Conservation (phyloP, 2,888 invertebrate species). For the Pseudoips prasinana region DNA sequence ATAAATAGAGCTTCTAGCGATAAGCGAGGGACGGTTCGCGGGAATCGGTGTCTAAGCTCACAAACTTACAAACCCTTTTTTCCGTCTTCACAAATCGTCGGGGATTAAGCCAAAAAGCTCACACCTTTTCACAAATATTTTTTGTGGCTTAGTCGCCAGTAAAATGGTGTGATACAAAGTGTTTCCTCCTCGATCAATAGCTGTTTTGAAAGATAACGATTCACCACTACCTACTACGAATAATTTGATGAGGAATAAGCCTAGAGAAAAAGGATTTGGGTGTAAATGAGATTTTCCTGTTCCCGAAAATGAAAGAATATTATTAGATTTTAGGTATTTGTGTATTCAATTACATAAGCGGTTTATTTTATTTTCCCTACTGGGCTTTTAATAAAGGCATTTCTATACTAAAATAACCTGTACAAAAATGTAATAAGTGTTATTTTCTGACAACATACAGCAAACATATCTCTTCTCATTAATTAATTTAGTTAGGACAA, state of each 20-base stretch:
- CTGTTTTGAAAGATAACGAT: conserved; percentile 51
- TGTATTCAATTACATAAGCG: conserved; percentile 11
- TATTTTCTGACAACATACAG: too few species aligned
- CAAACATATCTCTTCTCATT: too few species aligned
- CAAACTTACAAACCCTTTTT: conserved; percentile 67
- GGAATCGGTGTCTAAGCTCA: conserved; percentile 58
- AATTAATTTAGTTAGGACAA: too few species aligned
- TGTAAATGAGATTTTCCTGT: conserved; percentile 44
- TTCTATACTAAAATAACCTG: too few species aligned
- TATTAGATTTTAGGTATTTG: conserved; percentile 21
- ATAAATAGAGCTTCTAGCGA: conserved; percentile 66
- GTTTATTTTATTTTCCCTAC: conserved; percentile 12
- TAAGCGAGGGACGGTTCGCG: conserved; percentile 42
- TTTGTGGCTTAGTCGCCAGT: conserved; percentile 65
- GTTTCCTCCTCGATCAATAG: conserved; percentile 56
- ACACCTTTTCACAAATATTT: conserved; percentile 75
- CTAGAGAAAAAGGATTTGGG: conserved; percentile 43
- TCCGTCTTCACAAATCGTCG: conserved; percentile 76
- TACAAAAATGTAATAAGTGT: too few species aligned
- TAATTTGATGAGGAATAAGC: conserved; percentile 46
- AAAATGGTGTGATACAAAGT: conserved; percentile 67
- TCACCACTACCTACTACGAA: conserved; percentile 45
- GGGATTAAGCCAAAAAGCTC: conserved; percentile 72
- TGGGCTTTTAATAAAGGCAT: too few species aligned
- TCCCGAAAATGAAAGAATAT: conserved; percentile 37